Evolutionary conservation across 1,140 invertebrate genomes (phyloP), one percentile per base, ranked within the genome.

Genomic region (Trichoplusia ni): DNA sequence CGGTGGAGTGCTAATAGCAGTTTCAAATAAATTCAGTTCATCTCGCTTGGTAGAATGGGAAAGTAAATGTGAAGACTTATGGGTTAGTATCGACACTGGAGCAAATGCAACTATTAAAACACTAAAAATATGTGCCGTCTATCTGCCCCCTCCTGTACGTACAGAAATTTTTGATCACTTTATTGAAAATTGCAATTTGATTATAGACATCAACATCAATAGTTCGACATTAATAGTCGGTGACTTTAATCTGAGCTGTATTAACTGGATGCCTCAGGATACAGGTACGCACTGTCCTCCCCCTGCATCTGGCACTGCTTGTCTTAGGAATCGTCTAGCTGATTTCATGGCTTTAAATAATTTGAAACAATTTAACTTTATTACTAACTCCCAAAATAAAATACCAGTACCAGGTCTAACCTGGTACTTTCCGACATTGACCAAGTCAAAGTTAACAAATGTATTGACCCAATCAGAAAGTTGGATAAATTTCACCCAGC

Each of bases 81-180:
- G 64, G 54, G 23, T 66, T 0, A 27, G 9, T 5, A 19, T 66
- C 4, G 47, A 66, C 1, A 21, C 27, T 2, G 9, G 0, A 9
- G 2, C 19, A 6, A 11, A 8, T 11, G 27, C 8, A 1, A 49
- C 1, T 18, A 29, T 13, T 35, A 35, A 46, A 5, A 29, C 18
- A 25, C 2, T 64, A 8, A 38, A 14, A 1, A 9, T 65, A 2
- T 53, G 54, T 19, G 53, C 13, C 4, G 64, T 53, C 6, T 66
- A 66, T 25, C 16, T 66, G 0, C 54, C 64, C 0, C 46, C 64
- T 1, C 64, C 64, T 1, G 9, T 66, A 21, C 33, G 29, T 4
- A 23, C 4, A 16, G 13, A 60, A 37, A 27, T 7, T 4, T 4
- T 27, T 27, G 7, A 7, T 27, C 25, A 27, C 7, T 51, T 46